These are phyloP conservation scores for Drosophila sp. DNA, from an alignment of 1,140 invertebrate species.

Conservation along the genomic window DNA sequence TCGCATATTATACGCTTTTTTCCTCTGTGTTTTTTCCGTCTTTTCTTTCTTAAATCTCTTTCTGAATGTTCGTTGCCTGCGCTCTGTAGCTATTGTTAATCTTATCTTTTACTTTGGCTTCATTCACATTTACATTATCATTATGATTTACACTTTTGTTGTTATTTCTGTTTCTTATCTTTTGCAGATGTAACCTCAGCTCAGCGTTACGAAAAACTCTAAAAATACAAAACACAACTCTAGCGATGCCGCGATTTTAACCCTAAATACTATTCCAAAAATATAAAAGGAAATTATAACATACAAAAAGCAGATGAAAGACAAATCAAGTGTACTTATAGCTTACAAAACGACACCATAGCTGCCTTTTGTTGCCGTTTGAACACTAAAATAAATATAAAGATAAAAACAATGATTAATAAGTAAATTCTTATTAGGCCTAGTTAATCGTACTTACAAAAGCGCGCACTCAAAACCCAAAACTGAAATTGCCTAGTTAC, in stretches of 20 bases:
- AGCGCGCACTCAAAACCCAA: constrained; percentile 53
- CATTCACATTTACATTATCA: constrained; percentile 55
- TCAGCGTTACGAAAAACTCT: constrained; percentile 95
- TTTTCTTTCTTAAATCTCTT: constrained; percentile 40
- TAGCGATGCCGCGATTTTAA: constrained; percentile 64
- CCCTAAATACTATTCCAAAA: constrained; percentile 34
- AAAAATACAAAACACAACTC: constrained; percentile 84
- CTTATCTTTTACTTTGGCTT: constrained; percentile 54
- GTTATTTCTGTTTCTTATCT: constrained; percentile 84
- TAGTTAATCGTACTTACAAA: constrained; percentile 64
- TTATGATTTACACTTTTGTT: constrained; percentile 72
- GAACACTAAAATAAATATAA: constrained; percentile 8
- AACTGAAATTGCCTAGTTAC: constrained; percentile 54
- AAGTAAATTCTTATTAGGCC: constrained; percentile 62
- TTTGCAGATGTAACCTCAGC: constrained; percentile 95
- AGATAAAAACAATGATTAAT: constrained; percentile 14
- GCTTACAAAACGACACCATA: constrained; percentile 30
- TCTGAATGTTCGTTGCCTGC: constrained; percentile 57
- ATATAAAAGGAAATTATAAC: constrained; percentile 17
- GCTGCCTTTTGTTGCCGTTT: constrained; percentile 51
- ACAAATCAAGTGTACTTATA: constrained; percentile 77
- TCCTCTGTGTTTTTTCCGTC: constrained; percentile 20
- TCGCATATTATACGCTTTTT: constrained; percentile 5
- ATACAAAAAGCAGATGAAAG: constrained; percentile 45
- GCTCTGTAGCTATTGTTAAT: constrained; percentile 61